phyloP scores from a whole-genome alignment of 2,113 vertebrate genomes.

The Channa maculata region DNA sequence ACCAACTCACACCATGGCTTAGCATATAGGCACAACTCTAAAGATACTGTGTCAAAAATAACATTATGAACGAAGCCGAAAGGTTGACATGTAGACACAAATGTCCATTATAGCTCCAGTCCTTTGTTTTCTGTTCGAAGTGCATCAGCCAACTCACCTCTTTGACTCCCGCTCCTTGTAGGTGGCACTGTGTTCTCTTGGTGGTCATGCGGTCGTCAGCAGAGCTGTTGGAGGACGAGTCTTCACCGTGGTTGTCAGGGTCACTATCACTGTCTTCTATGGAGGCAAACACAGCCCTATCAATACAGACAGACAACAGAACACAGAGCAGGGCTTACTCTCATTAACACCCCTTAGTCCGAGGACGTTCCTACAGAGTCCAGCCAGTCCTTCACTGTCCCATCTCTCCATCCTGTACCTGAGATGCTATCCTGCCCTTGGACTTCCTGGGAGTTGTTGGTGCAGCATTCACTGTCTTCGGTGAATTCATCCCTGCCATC shows the following conservation, averaged over 20 bases:
- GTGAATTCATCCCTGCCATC: constrained; percentile 83
- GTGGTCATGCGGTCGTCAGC: constrained; percentile 83
- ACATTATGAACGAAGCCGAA: too few species aligned
- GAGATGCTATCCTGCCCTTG: constrained; percentile 84
- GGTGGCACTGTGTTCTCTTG: constrained; percentile 77
- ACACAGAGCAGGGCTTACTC: constrained; percentile 75
- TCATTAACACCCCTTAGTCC: constrained; percentile 70
- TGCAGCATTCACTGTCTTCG: constrained; percentile 83
- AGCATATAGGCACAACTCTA: too few species aligned
- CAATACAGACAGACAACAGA: constrained; percentile 78
- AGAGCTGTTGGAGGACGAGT: constrained; percentile 84
- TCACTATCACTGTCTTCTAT: constrained; percentile 86
- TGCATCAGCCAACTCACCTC: constrained; percentile 71
- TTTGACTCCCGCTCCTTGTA: constrained; percentile 82
- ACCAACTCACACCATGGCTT: too few species aligned
- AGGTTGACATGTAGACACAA: too few species aligned
- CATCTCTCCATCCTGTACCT: constrained; percentile 69
- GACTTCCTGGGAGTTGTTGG: constrained; percentile 82
- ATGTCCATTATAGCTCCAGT: too few species aligned
- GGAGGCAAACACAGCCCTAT: constrained; percentile 80
- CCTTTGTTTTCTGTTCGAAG: too few species aligned
- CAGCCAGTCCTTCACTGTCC: constrained; percentile 20
- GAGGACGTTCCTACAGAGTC: constrained; percentile 52
- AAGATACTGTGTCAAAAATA: too few species aligned
- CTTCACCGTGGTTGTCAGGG: constrained; percentile 82